phyloP scores from a whole-genome alignment of 2,888 invertebrate genomes.

The Drosophila conformis region DNA sequence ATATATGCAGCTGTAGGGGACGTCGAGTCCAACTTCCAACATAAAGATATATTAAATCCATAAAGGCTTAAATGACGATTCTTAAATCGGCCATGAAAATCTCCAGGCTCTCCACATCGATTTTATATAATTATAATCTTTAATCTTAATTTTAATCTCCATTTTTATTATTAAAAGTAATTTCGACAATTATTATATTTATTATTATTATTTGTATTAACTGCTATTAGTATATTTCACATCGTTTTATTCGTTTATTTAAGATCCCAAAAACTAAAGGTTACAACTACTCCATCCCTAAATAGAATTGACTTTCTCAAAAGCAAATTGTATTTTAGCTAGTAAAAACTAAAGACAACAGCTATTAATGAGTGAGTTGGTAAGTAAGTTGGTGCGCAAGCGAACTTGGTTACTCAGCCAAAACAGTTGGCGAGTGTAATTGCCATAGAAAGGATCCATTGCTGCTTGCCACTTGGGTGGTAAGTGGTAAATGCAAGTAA shows the following conservation, averaged over 20 bases:
- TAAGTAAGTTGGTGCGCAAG: constrained; percentile 41
- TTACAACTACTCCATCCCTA: constrained; percentile 15
- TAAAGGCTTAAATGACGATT: background rate
- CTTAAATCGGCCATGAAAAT: background rate
- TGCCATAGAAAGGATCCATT: constrained; percentile 5
- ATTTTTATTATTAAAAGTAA: background rate
- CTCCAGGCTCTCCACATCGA: background rate
- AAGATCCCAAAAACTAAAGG: background rate
- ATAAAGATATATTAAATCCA: background rate
- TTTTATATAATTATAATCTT: background rate
- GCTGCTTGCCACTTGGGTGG: constrained; percentile 26
- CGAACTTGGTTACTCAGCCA: constrained; percentile 17
- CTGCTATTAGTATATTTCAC: background rate
- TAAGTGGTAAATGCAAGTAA: constrained; percentile 41
- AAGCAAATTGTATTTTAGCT: constrained; percentile 69
- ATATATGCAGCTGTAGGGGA: background rate
- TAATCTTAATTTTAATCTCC: too few relatives aligned
- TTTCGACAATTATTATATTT: too few relatives aligned
- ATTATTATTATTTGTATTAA: background rate
- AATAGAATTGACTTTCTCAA: constrained; percentile 73
- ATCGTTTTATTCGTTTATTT: background rate
- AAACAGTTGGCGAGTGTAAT: constrained; percentile 3
- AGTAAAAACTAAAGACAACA: constrained; percentile 70
- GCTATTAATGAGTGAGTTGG: constrained; percentile 66
- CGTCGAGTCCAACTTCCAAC: background rate